Percentiles rank a stretch among this genome's conserved stretches.
These are phyloP conservation scores for Eupeodes luniger DNA, from an alignment of 2,888 invertebrate species.

Conservation along the genomic window DNA sequence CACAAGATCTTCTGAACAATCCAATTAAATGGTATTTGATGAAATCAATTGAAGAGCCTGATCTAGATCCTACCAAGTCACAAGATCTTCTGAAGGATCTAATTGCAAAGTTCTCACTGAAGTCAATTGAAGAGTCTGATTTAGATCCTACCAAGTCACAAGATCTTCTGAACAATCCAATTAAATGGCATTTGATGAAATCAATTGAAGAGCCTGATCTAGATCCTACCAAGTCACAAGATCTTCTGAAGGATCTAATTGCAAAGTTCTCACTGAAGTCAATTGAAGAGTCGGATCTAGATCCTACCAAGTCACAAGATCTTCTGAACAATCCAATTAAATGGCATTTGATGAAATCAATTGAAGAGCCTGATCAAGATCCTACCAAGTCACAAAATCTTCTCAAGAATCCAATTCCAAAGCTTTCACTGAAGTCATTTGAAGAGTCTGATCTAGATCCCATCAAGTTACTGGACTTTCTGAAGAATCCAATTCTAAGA, in stretches of 20 bases:
- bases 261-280: not conserved
- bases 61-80: not conserved
- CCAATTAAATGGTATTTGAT: too few relatives aligned
- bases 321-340: not conserved
- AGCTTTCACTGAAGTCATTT: not conserved
- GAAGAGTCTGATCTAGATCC: not conserved
- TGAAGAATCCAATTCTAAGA: not conserved
- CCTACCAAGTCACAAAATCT: not conserved
- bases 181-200: not conserved
- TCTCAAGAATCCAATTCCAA: not conserved
- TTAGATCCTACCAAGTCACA: not conserved
- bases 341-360: too few relatives aligned
- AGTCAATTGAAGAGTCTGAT: not conserved
- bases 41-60: not conserved
- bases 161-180: not conserved
- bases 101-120: not conserved
- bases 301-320: not conserved
- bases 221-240: not conserved
- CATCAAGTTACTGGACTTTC: not conserved
- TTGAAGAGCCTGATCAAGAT: not conserved
- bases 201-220: not conserved
- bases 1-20: too few relatives aligned
- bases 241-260: not conserved
- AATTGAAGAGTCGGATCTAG: not conserved
- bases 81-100: not conserved